Base-by-base conservation (phyloP, 2,797 vertebrate genomes). In the Myotis findleyi region DNA sequence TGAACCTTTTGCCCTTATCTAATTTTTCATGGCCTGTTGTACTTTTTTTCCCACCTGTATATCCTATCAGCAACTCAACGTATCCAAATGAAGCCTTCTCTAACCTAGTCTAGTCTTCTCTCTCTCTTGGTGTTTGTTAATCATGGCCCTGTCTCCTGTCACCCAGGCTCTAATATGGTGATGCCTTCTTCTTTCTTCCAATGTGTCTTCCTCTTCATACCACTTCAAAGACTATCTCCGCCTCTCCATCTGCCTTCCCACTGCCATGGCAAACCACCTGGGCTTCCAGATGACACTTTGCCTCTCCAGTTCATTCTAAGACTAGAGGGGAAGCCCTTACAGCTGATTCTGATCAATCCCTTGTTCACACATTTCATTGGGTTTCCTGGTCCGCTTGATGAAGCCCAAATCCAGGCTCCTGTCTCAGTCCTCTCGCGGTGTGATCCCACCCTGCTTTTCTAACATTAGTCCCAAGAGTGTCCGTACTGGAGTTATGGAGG, bases 261-360 rank as follows among this genome's bases (percentile, higher is more conserved):
- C 6, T 30, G 21, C 21, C 25, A 2, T 47, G 21, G 62, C n/a
- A 51, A 49, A 0, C 47, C 73, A 1, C 0, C 0, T 11, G 76
- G 53, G 38, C 38, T 76, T 49, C 75, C 4, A 21, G 53, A 2
- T n/a, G 23, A 27, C 44, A 47, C n/a, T n/a, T 10, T 41, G 21
- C 23, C 36, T 23, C 11, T 89, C 36, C 12, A 14, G 36, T 87
- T 79, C 36, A 23, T 47, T 44, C 10, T 13, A 38, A 51, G n/a
- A 75, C 36, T 7, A 12, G 55, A 82, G 3, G 6, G 6, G 25
- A 38, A 41, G 49, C 20, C 47, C 47, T 51, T 9, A 7, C 0
- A 13, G 53, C 23, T 33, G 57, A 25, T 57, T 77, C 69, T 81
- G 51, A 18, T n/a, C 16, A 11, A 27, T 21, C 10, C n/a, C 36